Percentiles rank a stretch among this genome's conserved stretches.
Conservation (phyloP, 2,888 invertebrate genomes). For the Drosophila subquinaria region DNA sequence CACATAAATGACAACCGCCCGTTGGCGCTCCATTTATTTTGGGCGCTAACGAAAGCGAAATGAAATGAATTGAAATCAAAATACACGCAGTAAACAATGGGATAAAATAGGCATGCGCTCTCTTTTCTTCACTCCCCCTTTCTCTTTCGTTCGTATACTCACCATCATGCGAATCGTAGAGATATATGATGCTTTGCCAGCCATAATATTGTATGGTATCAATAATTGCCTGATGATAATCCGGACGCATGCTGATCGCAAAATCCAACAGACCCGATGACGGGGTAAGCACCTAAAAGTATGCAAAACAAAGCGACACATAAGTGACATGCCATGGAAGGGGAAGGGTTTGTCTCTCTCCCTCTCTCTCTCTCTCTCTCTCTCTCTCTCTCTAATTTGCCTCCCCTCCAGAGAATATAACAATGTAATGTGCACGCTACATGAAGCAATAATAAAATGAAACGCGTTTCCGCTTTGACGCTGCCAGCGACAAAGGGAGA, state of each 20-base stretch:
- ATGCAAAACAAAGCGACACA: conserved; percentile 66
- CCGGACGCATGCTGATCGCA: conserved; percentile 97
- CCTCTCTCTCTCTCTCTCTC: not conserved
- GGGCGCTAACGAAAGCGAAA: conserved; percentile 54
- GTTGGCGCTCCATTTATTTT: conserved; percentile 64
- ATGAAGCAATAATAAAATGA: conserved; percentile 80
- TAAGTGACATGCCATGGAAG: conserved; percentile 43
- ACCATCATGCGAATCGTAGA: conserved; percentile 93
- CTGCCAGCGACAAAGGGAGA: conserved; percentile 43
- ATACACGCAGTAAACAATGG: conserved; percentile 63
- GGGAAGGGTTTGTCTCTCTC: not conserved
- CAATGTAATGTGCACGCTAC: conserved; percentile 78
- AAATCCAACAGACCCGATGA: conserved; percentile 95
- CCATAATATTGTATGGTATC: conserved; percentile 97
- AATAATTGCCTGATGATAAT: conserved; percentile 97
- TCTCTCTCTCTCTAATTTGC: not conserved
- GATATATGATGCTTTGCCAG: conserved; percentile 92
- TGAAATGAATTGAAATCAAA: conserved; percentile 74
- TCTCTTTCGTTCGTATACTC: conserved; percentile 82
- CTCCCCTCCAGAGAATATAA: conserved; percentile 40
- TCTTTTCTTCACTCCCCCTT: no score
- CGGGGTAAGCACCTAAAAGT: conserved; percentile 91
- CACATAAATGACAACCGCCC: not conserved
- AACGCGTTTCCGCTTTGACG: conserved; percentile 76
- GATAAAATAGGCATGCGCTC: conserved; percentile 41